Evolutionary conservation across 2,113 vertebrate genomes (phyloP).

Genomic region (Bettongia penicillata): DNA sequence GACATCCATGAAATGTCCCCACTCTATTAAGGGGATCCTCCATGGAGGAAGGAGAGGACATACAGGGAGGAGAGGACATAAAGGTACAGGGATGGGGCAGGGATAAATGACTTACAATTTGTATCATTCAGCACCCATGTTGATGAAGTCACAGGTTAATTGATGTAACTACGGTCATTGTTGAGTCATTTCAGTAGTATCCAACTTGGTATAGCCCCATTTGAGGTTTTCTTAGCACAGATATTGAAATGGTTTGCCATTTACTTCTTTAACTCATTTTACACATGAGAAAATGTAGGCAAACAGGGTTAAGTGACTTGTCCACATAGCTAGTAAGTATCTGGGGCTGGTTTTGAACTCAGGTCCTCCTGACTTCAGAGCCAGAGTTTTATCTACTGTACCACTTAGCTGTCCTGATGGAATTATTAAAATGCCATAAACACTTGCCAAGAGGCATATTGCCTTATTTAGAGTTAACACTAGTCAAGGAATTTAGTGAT

Average conservation of each 20-base stretch:
- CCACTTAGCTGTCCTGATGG: background rate
- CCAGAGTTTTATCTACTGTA: too few species aligned
- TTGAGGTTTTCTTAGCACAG: background rate
- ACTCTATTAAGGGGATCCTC: background rate
- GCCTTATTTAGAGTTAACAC: background rate
- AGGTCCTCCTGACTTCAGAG: too few species aligned
- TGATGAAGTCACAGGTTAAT: background rate
- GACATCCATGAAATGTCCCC: background rate
- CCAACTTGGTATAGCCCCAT: background rate
- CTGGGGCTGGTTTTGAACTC: too few species aligned
- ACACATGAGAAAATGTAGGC: background rate
- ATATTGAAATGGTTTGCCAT: background rate
- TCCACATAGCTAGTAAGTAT: too few species aligned
- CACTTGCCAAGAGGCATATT: background rate
- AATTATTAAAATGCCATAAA: background rate
- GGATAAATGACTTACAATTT: background rate
- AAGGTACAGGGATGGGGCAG: background rate
- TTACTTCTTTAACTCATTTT: background rate
- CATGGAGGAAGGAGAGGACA: background rate
- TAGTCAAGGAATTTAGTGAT: background rate
- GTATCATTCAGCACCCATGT: background rate
- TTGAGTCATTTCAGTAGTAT: background rate
- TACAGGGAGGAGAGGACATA: background rate
- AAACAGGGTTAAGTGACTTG: too few species aligned
- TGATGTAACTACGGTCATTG: background rate